Evolutionary conservation across 2,888 invertebrate species (phyloP), one percentile per base, ranked within the genome.

Genomic region (Branchipolynoe longqiensis): DNA sequence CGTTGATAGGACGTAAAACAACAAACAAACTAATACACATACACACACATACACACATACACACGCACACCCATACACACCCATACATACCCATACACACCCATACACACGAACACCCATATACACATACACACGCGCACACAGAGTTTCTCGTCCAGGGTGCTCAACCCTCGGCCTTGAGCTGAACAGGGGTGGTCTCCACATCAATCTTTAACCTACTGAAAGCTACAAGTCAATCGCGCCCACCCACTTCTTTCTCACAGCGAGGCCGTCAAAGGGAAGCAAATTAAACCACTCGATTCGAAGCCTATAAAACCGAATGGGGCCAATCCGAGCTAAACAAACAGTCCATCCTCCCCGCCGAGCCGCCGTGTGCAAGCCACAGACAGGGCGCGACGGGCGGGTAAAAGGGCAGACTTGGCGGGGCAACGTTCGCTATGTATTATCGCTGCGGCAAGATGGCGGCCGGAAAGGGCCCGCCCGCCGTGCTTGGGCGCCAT

Each of bases 141-240:
- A n/a, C n/a, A n/a, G n/a, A n/a, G n/a, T n/a, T n/a, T n/a, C n/a
- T n/a, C n/a, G n/a, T n/a, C n/a, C n/a, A n/a, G n/a, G n/a, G n/a
- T n/a, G n/a, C n/a, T n/a, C n/a, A n/a, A n/a, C n/a, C n/a, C n/a
- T n/a, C n/a, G n/a, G n/a, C n/a, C n/a, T n/a, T n/a, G n/a, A n/a
- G n/a, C n/a, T 12, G 3, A 56, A n/a, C 56, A 56, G 25, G 25
- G 62, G 25, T n/a, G 62, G 25, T n/a, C 62, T 28, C 25, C 31
- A 62, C 31, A 62, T 62, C 62, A 62, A 62, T 62, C 62, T 31
- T 62, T 3, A 28, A 31, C 62, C 3, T 62, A 62, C 28, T 62
- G 62, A 62, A 62, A 62, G 62, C 62, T 62, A 62, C 62, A 62
- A 62, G 62, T 62, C 62, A 62, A 62, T 62, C 62, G 28, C 28